Percentiles rank a stretch among this genome's conserved stretches.
Conservation (phyloP, 2,797 vertebrate species). For the Takifugu ocellatus region DNA sequence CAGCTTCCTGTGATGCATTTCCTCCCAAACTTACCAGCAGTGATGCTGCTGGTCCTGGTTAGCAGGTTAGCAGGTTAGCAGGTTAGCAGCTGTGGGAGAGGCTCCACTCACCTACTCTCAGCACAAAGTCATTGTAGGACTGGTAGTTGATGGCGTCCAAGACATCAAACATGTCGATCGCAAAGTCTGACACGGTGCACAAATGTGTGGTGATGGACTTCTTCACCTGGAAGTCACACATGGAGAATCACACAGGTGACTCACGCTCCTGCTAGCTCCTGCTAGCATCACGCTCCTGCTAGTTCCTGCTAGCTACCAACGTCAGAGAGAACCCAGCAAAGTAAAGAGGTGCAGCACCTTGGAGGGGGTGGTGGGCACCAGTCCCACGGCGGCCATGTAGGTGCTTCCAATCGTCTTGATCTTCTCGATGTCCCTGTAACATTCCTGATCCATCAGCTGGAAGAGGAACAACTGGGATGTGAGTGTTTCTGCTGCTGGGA, state of each 20-base stretch:
- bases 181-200: conserved; percentile 92
- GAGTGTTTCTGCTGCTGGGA: no score
- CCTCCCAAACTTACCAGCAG: conserved; percentile 48
- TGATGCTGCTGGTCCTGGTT: not conserved
- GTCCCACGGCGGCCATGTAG: conserved; percentile 96
- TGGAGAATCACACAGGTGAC: conserved; percentile 5
- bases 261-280: no score
- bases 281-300: no score
- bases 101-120: conserved; percentile 88
- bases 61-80: no score
- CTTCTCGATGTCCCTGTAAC: conserved; percentile 95
- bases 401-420: conserved; percentile 99
- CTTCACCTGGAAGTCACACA: conserved; percentile 76
- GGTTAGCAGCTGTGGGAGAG: conserved; percentile 6
- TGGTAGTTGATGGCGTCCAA: conserved; percentile 99
- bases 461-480: not conserved
- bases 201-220: conserved; percentile 91
- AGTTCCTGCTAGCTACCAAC: no score
- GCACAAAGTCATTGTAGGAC: conserved; percentile 98
- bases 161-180: conserved; percentile 97
- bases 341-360: conserved; percentile 47
- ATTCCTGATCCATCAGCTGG: conserved; percentile 95
- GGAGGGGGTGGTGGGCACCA: conserved; percentile 87
- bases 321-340: no score
- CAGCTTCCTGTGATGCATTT: conserved; percentile 65